These are phyloP conservation scores for Desmodus rotundus DNA, from an alignment of 2,113 vertebrate species.

Conservation along the genomic window DNA sequence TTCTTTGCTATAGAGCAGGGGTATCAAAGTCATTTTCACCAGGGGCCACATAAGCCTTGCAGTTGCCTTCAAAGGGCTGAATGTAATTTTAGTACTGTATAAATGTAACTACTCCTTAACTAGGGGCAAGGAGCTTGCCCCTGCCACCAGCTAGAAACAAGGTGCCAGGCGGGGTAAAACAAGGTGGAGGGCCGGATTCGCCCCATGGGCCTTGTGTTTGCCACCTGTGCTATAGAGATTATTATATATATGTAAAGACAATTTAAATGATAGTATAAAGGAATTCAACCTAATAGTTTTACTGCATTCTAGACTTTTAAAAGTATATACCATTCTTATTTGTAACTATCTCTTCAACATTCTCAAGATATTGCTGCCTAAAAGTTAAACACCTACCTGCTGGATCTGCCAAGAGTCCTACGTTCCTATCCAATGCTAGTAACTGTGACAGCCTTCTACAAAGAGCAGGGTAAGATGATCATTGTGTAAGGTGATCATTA, in stretches of 20 bases:
- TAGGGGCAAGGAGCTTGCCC: too few relatives aligned
- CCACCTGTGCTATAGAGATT: background rate
- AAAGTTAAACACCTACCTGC: background rate
- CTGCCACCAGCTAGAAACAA: too few relatives aligned
- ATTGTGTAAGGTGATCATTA: background rate
- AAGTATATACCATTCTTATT: background rate
- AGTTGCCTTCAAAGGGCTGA: too few relatives aligned
- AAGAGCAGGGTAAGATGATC: background rate
- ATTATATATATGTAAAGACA: background rate
- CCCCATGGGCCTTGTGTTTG: too few relatives aligned
- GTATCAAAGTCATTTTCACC: too few relatives aligned
- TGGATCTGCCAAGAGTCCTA: background rate
- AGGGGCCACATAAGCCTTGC: too few relatives aligned
- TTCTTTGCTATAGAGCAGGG: background rate
- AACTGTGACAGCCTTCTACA: background rate
- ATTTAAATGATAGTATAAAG: slow-evolving; percentile 1
- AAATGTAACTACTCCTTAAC: too few relatives aligned
- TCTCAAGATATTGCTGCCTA: background rate
- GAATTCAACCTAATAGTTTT: background rate
- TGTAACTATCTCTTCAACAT: background rate
- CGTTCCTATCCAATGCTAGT: background rate
- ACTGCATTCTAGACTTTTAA: background rate
- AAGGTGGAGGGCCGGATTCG: too few relatives aligned
- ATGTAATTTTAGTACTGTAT: too few relatives aligned
- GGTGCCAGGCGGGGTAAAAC: too few relatives aligned